Conservation (phyloP, 2,888 invertebrate species). For the Chymomyza procnemis region DNA sequence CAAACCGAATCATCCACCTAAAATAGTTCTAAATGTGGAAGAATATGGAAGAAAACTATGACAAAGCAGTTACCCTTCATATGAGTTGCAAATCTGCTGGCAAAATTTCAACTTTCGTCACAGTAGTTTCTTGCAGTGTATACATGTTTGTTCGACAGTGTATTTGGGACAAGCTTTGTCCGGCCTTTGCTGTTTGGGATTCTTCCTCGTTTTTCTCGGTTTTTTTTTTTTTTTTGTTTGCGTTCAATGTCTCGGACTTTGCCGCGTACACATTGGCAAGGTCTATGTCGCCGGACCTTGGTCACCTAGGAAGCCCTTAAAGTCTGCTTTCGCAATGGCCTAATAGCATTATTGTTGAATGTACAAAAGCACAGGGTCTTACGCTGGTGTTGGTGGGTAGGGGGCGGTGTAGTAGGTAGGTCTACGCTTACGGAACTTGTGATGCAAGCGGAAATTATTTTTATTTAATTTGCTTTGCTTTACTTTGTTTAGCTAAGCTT, state of each 20-base stretch:
- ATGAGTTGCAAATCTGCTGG: too few species aligned
- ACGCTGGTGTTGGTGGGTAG: too few species aligned
- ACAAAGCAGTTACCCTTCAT: too few species aligned
- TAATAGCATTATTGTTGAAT: background rate
- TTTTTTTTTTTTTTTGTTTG: background rate
- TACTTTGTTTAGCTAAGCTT: background rate
- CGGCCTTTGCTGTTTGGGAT: background rate
- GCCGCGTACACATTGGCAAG: background rate
- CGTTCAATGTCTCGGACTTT: background rate
- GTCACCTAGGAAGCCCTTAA: conserved; percentile 1
- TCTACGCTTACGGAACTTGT: background rate
- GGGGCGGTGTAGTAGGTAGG: background rate
- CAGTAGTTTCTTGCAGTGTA: background rate
- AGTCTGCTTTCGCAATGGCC: background rate
- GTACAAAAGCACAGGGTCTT: background rate
- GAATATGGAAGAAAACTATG: too few species aligned
- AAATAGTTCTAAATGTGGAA: too few species aligned
- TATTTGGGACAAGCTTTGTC: background rate
- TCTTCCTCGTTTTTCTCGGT: too few species aligned
- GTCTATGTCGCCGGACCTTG: background rate
- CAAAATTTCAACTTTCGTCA: background rate
- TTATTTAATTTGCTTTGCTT: conserved; percentile 1
- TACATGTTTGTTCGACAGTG: background rate
- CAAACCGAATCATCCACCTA: too few species aligned
- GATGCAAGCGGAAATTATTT: conserved; percentile 1